Base-by-base conservation (phyloP, 2,888 invertebrate genomes). In the Ceriagrion tenellum region DNA sequence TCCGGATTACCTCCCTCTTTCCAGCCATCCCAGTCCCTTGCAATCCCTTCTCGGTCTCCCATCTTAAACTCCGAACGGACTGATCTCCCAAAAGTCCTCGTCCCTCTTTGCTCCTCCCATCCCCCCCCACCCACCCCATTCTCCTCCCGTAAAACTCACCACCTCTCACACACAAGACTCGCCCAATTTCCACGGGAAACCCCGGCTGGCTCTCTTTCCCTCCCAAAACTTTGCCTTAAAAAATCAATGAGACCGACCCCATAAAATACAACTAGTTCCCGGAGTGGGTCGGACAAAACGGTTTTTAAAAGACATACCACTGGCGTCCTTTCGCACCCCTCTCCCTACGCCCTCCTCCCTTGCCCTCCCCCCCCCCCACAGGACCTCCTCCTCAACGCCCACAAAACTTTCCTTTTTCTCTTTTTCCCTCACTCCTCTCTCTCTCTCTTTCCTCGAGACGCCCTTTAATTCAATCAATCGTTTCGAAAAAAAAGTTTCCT, bases 201-300 rank as follows among this genome's bases (percentile, higher is more conserved):
- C 40, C n/a, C 69, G 35, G 47, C 47, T 47, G 47, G 47, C 69
- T 63, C 59, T 26, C 35, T 91, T 23, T 59, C 69, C 26, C 56
- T 69, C 55, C 47, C 69, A 47, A 74, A 93, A 63, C 69, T 93
- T 81, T n/a, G 23, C 69, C 47, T 93, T 93, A 93, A 93, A 81
- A 93, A 93, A 93, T 93, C 93, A 93, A 93, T 93, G 93, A 93
- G 69, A 93, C 69, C 93, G 69, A 40, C 93, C 47, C 69, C 69
- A 93, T 93, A 93, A 93, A 93, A 93, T 93, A 93, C 93, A 93
- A 93, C 93, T 69, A 93, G 69, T 93, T 69, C 81, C 81, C 26
- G 81, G 69, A 69, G 63, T 69, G 93, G 23, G 91, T 91, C 63
- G 59, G 93, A 93, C 93, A 93, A 93, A 93, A 93, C 93, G 93